Evolutionary conservation across 2,113 vertebrate species (phyloP), one percentile per base, ranked within the genome.

Genomic region (Ameiurus melas): DNA sequence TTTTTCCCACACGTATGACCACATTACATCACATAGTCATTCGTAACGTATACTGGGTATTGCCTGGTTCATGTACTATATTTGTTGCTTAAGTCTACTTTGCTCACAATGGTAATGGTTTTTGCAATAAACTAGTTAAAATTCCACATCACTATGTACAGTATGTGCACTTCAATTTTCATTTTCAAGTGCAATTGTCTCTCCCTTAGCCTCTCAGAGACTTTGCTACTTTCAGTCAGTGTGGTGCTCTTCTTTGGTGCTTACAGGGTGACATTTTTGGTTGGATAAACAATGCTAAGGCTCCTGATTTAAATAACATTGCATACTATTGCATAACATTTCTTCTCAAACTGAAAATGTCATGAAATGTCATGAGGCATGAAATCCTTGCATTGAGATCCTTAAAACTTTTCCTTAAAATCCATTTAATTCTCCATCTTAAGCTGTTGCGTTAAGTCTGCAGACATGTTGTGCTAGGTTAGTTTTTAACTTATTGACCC

Each of bases 271-370:
- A 81, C 53, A 57, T 81, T 81, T 81, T 81, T 9, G n/a, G 47
- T 51, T 51, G 75, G 14, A 53, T 81, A 81, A 81, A 81, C 79
- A 81, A 81, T 57, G 17, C n/a, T 30, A 53, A 79, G 47, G 47
- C 47, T 79, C 25, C 47, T 51, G 22, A 55, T 79, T 55, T n/a
- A 30, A 81, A 58, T 36, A 81, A 36, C n/a, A 5, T 81, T 81
- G 53, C 79, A 81, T 58, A 58, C 53, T 57, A 81, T 81, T 58
- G 53, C 79, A 36, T 22, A 81, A 81, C n/a, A 9, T 58, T 81
- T 36, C 79, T 20, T 22, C n/a, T 55, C 77, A 53, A 55, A 79
- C 47, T 57, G 33, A n/a, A 58, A 57, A 58, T 58, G 30, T 58
- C 79, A 58, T 16, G 36, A 36, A 36, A 36, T 36, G 36, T 36